phyloP scores from a whole-genome alignment of 2,797 vertebrate genomes.

The Petrocephalus schoutedeni region DNA sequence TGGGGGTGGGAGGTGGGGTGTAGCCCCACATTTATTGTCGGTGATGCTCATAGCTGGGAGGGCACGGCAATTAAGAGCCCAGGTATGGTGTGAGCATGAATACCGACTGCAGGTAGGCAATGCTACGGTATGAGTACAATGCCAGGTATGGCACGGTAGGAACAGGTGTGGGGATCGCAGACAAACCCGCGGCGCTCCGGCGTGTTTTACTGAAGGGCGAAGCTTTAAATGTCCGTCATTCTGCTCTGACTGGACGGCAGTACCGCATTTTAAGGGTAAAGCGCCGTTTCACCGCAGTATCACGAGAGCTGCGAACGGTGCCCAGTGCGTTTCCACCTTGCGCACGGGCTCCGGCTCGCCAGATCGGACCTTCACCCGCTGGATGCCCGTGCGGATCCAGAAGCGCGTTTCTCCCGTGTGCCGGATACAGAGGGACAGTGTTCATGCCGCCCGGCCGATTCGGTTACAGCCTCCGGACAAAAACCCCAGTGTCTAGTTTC shows the following conservation, averaged over 20 bases:
- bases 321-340: neutral
- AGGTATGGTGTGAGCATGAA: neutral
- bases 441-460: constrained; percentile 45
- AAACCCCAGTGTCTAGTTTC: constrained; percentile 60
- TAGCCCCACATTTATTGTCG: neutral
- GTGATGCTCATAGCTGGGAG: neutral
- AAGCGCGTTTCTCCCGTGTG: neutral
- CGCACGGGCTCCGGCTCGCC: neutral
- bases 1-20: neutral
- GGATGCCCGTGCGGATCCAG: neutral
- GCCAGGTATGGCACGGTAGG: neutral
- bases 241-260: neutral
- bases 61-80: neutral
- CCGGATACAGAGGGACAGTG: constrained; percentile 42
- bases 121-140: neutral
- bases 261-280: neutral
- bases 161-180: neutral
- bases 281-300: neutral
- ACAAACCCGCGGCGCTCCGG: too few species aligned
- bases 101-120: neutral
- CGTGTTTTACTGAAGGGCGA: too few species aligned
- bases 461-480: constrained; percentile 53
- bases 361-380: neutral
- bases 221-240: too few species aligned
- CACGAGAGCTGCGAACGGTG: neutral